Evolutionary conservation across 2,113 vertebrate genomes (phyloP).

Genomic region (Phaethornis superciliosus): DNA sequence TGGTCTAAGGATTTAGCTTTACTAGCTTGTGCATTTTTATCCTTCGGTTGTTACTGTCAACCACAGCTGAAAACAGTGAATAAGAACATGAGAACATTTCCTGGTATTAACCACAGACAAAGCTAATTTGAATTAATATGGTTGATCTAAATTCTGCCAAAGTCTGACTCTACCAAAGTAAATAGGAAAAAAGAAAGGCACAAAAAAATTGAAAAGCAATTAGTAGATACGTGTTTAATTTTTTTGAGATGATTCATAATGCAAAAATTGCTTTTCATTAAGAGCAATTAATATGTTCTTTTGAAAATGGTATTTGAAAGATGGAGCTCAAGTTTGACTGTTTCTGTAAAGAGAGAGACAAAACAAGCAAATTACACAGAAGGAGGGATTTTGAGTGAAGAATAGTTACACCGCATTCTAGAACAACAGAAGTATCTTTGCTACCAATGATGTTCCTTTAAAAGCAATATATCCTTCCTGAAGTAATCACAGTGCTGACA

Average conservation of each 20-base stretch:
- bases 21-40: not conserved
- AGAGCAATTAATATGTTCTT: not conserved
- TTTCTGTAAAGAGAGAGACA: not conserved
- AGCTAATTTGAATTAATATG: conserved; percentile 1
- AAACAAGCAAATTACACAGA: not conserved
- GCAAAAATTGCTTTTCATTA: not conserved
- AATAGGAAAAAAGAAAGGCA: not conserved
- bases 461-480: not conserved
- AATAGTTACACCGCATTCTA: not conserved
- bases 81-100: not conserved
- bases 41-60: not conserved
- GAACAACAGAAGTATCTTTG: not conserved
- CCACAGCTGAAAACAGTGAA: not conserved
- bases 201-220: not conserved
- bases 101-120: not conserved
- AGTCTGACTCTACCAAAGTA: not conserved
- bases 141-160: conserved; percentile 16
- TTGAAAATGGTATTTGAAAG: not conserved
- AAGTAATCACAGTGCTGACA: not conserved
- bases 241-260: not conserved
- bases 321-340: not conserved
- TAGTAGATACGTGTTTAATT: not conserved
- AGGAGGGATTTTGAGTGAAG: not conserved
- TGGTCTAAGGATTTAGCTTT: not conserved
- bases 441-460: not conserved